Conservation (phyloP, 1,140 invertebrate species). For the Pemphigus obesinymphae region DNA sequence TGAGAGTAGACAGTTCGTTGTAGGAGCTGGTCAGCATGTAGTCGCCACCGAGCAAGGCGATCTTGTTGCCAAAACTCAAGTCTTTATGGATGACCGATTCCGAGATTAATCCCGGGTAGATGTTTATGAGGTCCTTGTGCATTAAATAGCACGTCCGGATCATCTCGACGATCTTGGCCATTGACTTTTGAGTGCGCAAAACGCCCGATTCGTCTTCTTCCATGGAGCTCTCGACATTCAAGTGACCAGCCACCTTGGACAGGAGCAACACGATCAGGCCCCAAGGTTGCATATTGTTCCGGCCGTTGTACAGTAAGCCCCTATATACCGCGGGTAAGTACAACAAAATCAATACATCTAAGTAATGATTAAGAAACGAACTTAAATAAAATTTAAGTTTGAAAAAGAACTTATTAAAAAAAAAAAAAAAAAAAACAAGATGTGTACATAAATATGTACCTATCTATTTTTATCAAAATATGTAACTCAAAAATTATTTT, state of each 20-base stretch:
- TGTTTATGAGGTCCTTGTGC: slow-evolving; percentile 84
- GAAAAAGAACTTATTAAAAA: no score
- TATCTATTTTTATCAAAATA: no score
- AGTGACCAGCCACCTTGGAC: slow-evolving; percentile 82
- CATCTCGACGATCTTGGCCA: slow-evolving; percentile 96
- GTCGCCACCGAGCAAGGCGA: slow-evolving; percentile 86
- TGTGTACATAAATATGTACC: no score
- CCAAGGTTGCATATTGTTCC: slow-evolving; percentile 88
- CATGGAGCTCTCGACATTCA: slow-evolving; percentile 65
- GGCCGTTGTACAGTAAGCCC: slow-evolving; percentile 78
- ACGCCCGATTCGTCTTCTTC: slow-evolving; percentile 80
- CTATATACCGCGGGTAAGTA: no score
- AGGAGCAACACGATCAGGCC: slow-evolving; percentile 85
- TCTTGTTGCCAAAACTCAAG: slow-evolving; percentile 92
- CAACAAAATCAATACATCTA: no score
- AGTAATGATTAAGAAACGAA: no score
- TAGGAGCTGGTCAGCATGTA: slow-evolving; percentile 86
- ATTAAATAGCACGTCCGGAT: slow-evolving; percentile 92
- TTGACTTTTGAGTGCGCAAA: slow-evolving; percentile 76
- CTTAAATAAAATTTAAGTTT: no score
- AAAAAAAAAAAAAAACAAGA: no score
- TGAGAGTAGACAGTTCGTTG: slow-evolving; percentile 74
- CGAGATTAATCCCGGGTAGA: slow-evolving; percentile 58
- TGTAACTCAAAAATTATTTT: no score
- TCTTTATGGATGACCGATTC: slow-evolving; percentile 61